Evolutionary conservation across 1,140 invertebrate genomes (phyloP), one percentile per base, ranked within the genome.

Genomic region (Drosophila kurseongensis): DNA sequence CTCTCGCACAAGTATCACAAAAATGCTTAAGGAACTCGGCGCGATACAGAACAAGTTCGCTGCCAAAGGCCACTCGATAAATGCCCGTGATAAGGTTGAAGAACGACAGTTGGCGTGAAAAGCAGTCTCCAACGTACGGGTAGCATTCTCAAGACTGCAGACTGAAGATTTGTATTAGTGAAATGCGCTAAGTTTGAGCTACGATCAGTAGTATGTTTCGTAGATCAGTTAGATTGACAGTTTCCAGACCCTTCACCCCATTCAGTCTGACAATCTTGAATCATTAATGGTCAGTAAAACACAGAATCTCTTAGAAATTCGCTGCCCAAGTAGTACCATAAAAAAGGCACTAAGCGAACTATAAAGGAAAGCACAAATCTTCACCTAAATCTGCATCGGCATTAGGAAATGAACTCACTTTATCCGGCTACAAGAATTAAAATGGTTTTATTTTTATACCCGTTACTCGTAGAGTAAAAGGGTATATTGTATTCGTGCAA

Each of bases 1-100:
- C 42, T 57, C 75, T 65, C 71, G 62, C 78, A 83, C 78, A 74
- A 63, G 41, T 73, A 80, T 80, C 61, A 45, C 69, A 82, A 63
- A 88, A 78, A 81, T 86, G 78, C 48, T 65, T 65, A 78, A 62
- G 54, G 44, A 80, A 84, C 77, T 66, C 50, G 56, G 57, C 41
- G 38, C 52, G 50, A 55, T 18, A 55, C 59, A 41, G 41, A 76
- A 78, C 82, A 75, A 82, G 82, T 82, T 80, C 48, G 62, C 45
- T 75, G 69, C 63, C 73, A 48, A 54, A 82, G 41, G 45, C 69
- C 54, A 42, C 42, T 68, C 61, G 77, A 71, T 73, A 67, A 73
- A 65, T 63, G 68, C 75, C 67, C 18, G 67, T 67, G 78, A 82
- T 88, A 88, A 81, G 67, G 52, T 27, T 36, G 16, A 76, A 41